Percentiles rank a stretch among this genome's conserved stretches.
These are phyloP conservation scores for Mallateleia sp. DNA, from an alignment of 2,888 invertebrate species.

Conservation along the genomic window DNA sequence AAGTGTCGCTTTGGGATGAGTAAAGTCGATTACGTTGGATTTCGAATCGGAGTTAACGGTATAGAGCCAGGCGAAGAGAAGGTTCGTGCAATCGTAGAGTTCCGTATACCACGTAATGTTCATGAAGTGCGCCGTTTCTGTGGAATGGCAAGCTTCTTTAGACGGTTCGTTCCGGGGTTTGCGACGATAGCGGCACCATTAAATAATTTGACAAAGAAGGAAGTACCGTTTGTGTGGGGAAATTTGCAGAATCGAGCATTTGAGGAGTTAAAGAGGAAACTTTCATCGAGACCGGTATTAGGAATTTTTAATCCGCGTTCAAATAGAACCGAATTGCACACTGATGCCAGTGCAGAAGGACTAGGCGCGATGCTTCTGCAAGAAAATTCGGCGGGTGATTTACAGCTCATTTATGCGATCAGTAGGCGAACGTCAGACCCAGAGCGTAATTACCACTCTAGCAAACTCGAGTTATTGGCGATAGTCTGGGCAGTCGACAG, in stretches of 20 bases:
- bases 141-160: conserved; percentile 65
- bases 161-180: conserved; percentile 49
- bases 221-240: not conserved
- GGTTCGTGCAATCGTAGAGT: conserved; percentile 62
- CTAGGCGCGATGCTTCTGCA: too few relatives aligned
- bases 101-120: conserved; percentile 18
- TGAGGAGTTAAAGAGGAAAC: not conserved
- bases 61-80: conserved; percentile 55
- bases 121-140: conserved; percentile 60
- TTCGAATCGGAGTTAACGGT: conserved; percentile 37
- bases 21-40: conserved; percentile 83
- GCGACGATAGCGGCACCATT: conserved; percentile 40
- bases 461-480: conserved; percentile 75
- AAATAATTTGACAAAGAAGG: not conserved
- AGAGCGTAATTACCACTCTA: conserved; percentile 77
- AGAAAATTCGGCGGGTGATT: too few relatives aligned
- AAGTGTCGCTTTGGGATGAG: conserved; percentile 82
- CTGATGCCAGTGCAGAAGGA: too few relatives aligned
- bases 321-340: conserved; percentile 30
- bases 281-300: conserved; percentile 51
- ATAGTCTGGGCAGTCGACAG: conserved; percentile 75
- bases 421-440: conserved; percentile 77
- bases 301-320: conserved; percentile 73
- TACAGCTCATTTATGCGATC: too few relatives aligned
- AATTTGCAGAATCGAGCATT: not conserved